A percentile compares a stretch with the other conserved stretches of the same genome.
Evolutionary conservation across 2,888 invertebrate genomes (phyloP).

Genomic region (Hipparchia sbordonii): DNA sequence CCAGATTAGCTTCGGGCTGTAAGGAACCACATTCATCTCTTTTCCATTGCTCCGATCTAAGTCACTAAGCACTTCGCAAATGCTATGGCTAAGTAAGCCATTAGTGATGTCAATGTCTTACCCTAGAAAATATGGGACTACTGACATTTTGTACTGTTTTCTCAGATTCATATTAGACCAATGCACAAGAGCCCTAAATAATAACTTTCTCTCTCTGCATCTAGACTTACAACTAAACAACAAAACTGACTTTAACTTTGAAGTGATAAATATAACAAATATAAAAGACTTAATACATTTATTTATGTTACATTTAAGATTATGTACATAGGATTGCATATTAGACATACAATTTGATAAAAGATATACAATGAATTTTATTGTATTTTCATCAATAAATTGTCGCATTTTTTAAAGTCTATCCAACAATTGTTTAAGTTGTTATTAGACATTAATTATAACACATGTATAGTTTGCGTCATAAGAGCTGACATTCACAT

Average conservation of each 20-base stretch:
- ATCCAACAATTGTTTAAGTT: background rate
- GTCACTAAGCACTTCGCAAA: too few species aligned
- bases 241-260: slow-evolving; percentile 61
- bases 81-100: too few species aligned
- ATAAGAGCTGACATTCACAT: slow-evolving; percentile 10
- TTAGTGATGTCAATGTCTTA: too few species aligned
- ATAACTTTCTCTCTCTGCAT: slow-evolving; percentile 36
- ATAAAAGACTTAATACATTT: slow-evolving; percentile 22
- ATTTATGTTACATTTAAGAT: slow-evolving; percentile 25
- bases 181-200: slow-evolving; percentile 2
- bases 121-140: too few species aligned
- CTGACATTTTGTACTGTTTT: background rate
- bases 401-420: background rate
- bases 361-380: background rate
- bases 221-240: slow-evolving; percentile 53
- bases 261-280: slow-evolving; percentile 39
- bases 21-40: too few species aligned
- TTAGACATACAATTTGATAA: background rate
- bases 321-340: slow-evolving; percentile 27
- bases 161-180: background rate
- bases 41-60: too few species aligned
- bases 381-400: background rate
- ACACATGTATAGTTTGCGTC: slow-evolving; percentile 16
- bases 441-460: background rate
- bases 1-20: too few species aligned